Evolutionary conservation across 2,113 vertebrate species (phyloP).

Genomic region (Odontophorus gujanensis): DNA sequence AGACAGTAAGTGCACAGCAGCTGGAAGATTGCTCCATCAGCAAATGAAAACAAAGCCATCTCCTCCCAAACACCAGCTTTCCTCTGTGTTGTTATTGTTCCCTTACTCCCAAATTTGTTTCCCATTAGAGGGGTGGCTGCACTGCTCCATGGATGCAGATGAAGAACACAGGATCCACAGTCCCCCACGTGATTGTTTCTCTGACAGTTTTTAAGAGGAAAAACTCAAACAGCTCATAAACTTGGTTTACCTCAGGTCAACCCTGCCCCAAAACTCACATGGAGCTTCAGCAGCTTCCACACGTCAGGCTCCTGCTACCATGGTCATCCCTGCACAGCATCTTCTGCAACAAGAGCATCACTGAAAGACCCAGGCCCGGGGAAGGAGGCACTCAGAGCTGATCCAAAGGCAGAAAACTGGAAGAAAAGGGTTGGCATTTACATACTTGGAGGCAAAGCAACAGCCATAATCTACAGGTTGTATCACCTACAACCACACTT

Average conservation of each 20-base stretch:
- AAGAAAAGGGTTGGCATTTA: background rate
- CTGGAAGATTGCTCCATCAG: background rate
- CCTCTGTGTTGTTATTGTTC: background rate
- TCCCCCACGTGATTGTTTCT: background rate
- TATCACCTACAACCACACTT: background rate
- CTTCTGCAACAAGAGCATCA: background rate
- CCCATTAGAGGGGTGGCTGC: accelerated
- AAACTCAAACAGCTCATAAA: background rate
- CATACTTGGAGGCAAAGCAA: background rate
- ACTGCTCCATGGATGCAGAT: background rate
- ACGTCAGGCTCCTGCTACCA: background rate
- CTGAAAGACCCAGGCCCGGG: background rate
- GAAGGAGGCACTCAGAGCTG: background rate
- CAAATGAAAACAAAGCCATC: background rate
- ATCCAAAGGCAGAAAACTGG: background rate
- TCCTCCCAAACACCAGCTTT: background rate
- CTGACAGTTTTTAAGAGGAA: background rate
- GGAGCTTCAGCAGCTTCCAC: background rate
- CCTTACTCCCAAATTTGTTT: background rate
- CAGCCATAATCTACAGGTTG: background rate
- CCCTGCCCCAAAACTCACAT: background rate
- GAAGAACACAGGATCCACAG: accelerated
- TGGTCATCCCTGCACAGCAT: background rate
- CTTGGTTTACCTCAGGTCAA: background rate
- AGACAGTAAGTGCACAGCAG: background rate